phyloP scores from a whole-genome alignment of 2,113 vertebrate species.

The Mixornis gularis region DNA sequence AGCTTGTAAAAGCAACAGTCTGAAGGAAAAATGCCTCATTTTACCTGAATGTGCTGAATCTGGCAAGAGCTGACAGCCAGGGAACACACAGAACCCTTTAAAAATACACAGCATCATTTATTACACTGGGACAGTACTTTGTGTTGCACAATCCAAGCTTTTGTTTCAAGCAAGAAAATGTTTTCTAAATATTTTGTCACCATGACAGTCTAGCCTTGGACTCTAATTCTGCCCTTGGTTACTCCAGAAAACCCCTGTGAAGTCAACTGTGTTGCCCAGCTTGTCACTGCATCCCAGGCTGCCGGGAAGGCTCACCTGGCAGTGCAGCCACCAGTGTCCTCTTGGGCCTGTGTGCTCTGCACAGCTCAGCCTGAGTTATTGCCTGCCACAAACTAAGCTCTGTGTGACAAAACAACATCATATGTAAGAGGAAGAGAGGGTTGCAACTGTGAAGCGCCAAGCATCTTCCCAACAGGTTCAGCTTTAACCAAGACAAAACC shows the following conservation, averaged over 20 bases:
- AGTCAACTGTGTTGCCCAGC: neutral
- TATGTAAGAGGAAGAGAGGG: neutral
- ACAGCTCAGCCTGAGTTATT: neutral
- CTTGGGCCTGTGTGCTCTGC: neutral
- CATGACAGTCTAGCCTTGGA: conserved; percentile 54
- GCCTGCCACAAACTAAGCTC: neutral
- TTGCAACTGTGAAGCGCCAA: neutral
- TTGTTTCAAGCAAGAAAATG: conserved; percentile 57
- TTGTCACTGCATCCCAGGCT: rapidly evolving
- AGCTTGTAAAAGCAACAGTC: neutral
- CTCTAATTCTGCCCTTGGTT: conserved; percentile 14
- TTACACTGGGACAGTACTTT: conserved; percentile 13
- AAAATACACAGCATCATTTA: conserved; percentile 18
- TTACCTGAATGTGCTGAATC: conserved; percentile 13
- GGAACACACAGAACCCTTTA: conserved; percentile 38
- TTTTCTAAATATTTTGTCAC: conserved; percentile 67
- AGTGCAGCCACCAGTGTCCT: rapidly evolving
- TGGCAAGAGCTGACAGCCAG: neutral
- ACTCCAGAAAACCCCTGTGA: conserved; percentile 8
- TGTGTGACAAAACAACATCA: neutral
- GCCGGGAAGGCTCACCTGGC: neutral
- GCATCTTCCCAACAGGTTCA: neutral
- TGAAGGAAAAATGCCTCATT: neutral
- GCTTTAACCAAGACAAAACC: neutral
- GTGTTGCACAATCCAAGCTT: conserved; percentile 53